These are phyloP conservation scores for Berghia stephanieae DNA, from an alignment of 1,140 invertebrate species.

Conservation along the genomic window DNA sequence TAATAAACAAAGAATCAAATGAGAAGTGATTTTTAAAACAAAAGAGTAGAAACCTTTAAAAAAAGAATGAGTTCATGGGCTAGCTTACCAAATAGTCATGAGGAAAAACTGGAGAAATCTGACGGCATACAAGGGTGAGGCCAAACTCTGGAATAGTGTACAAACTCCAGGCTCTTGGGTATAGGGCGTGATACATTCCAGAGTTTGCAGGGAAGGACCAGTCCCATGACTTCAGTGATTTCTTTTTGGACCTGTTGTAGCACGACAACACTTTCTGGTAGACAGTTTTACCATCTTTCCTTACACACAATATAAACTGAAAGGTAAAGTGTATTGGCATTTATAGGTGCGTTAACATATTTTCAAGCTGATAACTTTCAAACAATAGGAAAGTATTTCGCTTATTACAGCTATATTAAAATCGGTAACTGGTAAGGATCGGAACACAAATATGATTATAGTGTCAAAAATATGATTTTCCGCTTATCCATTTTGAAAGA, in stretches of 20 bases:
- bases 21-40: no score
- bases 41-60: no score
- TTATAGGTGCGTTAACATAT: no score
- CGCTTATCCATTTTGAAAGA: no score
- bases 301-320: slow-evolving; percentile 66
- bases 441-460: no score
- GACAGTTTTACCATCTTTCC: slow-evolving; percentile 73
- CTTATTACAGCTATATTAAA: no score
- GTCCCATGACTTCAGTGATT: slow-evolving; percentile 77
- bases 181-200: slow-evolving; percentile 85
- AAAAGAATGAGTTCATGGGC: no score
- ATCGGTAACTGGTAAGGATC: no score
- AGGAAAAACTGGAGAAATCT: slow-evolving; percentile 72
- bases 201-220: slow-evolving; percentile 73
- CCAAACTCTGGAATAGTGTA: slow-evolving; percentile 84
- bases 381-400: no score
- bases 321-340: slow-evolving; percentile 48
- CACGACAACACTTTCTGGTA: slow-evolving; percentile 88
- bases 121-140: slow-evolving; percentile 81
- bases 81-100: slow-evolving; percentile 88
- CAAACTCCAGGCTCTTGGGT: slow-evolving; percentile 89
- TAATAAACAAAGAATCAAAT: no score
- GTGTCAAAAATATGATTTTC: no score
- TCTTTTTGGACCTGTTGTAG: slow-evolving; percentile 67
- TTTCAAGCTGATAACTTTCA: no score